These are phyloP conservation scores for Formicarius rufipectus DNA, from an alignment of 2,113 vertebrate species.

Conservation along the genomic window DNA sequence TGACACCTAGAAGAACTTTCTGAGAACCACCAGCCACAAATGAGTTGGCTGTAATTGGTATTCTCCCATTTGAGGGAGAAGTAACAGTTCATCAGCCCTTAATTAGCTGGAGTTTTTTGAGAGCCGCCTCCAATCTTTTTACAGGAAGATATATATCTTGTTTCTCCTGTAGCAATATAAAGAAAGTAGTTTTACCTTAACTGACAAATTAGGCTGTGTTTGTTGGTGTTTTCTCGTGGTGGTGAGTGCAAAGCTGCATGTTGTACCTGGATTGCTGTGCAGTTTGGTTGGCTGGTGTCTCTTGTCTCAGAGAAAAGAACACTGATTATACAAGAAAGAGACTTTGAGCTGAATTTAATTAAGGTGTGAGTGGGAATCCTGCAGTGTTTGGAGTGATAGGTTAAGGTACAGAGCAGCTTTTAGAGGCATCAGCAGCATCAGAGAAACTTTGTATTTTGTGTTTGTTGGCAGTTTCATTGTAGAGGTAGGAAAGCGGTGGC, in stretches of 20 bases:
- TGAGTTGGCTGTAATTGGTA: background rate
- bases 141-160: background rate
- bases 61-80: constrained; percentile 4
- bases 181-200: background rate
- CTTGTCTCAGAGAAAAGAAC: background rate
- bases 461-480: background rate
- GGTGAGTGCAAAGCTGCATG: background rate
- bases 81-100: constrained; percentile 45
- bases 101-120: background rate
- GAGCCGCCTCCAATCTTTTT: background rate
- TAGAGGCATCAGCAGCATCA: background rate
- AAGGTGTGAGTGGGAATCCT: background rate
- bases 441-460: background rate
- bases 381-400: background rate
- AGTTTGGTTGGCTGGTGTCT: background rate
- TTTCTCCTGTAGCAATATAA: constrained; percentile 13
- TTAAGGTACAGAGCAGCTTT: background rate
- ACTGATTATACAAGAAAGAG: background rate
- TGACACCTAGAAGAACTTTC: background rate
- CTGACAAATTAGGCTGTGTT: background rate
- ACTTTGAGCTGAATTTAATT: background rate
- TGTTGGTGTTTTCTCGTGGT: background rate
- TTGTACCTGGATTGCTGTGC: background rate
- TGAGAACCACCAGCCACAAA: background rate
- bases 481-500: background rate